Conservation (phyloP, 2,113 vertebrate species). For the Brachypteracias leptosomus region DNA sequence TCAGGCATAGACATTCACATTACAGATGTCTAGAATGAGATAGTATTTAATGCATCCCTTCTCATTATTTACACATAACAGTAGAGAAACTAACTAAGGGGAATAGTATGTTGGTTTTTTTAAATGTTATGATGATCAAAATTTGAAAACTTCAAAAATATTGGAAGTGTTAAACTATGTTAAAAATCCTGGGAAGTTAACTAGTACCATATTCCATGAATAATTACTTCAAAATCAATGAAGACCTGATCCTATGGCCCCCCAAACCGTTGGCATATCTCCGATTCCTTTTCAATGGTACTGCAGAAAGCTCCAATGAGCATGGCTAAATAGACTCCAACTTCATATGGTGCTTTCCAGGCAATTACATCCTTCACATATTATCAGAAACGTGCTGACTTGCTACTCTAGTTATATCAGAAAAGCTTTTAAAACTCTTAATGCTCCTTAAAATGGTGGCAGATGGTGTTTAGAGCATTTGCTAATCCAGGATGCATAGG, state of each 20-base stretch:
- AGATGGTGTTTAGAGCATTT: background rate
- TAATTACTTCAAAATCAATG: background rate
- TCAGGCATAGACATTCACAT: background rate
- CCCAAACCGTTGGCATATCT: background rate
- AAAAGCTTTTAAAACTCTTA: background rate
- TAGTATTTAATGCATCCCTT: slow-evolving; percentile 3
- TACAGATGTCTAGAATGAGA: slow-evolving; percentile 6
- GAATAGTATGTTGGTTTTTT: background rate
- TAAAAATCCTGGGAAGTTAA: background rate
- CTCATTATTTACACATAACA: slow-evolving; percentile 55
- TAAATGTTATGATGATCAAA: background rate
- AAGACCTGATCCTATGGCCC: background rate
- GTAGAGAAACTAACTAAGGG: background rate
- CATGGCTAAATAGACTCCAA: background rate
- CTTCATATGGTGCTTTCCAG: background rate
- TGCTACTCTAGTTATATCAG: background rate
- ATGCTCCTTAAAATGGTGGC: background rate
- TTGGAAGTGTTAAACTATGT: background rate
- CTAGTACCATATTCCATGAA: background rate
- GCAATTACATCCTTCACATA: background rate
- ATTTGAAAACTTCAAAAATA: background rate
- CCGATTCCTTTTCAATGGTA: background rate
- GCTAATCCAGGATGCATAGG: background rate
- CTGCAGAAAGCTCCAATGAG: background rate
- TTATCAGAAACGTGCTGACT: background rate